Evolutionary conservation across 2,797 vertebrate genomes (phyloP).

Genomic region (Neomorphus geoffroyi): DNA sequence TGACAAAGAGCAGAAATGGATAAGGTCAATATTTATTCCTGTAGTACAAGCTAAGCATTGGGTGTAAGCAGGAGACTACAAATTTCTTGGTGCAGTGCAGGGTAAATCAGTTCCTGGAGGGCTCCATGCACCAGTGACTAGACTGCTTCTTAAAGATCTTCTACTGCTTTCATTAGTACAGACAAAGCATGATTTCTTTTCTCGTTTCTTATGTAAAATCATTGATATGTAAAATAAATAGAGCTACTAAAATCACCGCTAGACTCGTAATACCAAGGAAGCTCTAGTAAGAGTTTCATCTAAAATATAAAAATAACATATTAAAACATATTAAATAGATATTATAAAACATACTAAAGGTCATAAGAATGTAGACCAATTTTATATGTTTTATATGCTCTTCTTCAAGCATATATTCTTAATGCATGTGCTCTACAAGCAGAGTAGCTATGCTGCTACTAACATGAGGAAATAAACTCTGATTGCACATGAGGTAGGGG

Average conservation of each 20-base stretch:
- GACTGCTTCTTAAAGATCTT: background rate
- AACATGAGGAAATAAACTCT: background rate
- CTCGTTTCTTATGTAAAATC: background rate
- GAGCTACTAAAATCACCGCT: background rate
- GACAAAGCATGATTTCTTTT: background rate
- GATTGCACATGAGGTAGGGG: rapidly evolving
- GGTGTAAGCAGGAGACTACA: background rate
- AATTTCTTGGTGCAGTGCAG: background rate
- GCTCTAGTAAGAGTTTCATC: background rate
- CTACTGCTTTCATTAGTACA: background rate
- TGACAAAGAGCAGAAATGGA: background rate
- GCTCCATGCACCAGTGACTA: background rate
- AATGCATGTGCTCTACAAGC: background rate
- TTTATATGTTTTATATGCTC: background rate
- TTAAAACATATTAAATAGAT: no score
- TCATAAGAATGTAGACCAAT: background rate
- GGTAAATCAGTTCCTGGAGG: background rate
- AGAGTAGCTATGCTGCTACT: background rate
- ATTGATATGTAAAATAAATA: background rate
- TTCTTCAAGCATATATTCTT: background rate
- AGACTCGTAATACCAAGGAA: background rate
- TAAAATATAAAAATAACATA: background rate
- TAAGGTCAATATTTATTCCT: background rate
- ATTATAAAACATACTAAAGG: background rate
- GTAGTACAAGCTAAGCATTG: background rate